Evolutionary conservation across 2,113 vertebrate genomes (phyloP), one percentile per base, ranked within the genome.

Genomic region (Andinoacara biseriatus): DNA sequence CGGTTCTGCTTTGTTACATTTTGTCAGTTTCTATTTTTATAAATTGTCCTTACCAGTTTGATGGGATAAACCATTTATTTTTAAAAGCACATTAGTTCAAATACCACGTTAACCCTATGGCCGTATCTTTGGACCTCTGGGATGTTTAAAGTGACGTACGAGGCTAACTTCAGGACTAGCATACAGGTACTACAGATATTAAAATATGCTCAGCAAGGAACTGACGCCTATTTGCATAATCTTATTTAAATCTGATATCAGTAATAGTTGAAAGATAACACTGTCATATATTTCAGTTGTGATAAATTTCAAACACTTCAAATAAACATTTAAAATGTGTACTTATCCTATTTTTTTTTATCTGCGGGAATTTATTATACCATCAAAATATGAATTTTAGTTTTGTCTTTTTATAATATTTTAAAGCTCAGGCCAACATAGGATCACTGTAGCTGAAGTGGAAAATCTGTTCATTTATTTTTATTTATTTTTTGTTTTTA

Each of bases 181-280:
- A 35, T 24, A 46, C 81, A 88, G 91, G 86, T 91, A 90, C 72
- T 63, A 18, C 20, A n/a, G 2, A 2, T 33, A 14, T 49, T 29
- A 29, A 22, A 58, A 69, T 62, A 18, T 11, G 9, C 8, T n/a
- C 15, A 59, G 4, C 13, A 2, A 29, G 35, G 7, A 8, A 5
- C 33, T 22, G 20, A 33, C n/a, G 40, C 29, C 1, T 52, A 26
- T 60, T 52, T 76, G 2, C 5, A 24, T 14, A 26, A 31, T 22
- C n/a, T n/a, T 35, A 46, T 22, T 69, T 72, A 49, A 49, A 46
- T 29, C 15, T 49, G 40, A 49, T 49, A 49, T 29, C 18, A 3
- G 63, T 69, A 69, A 49, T 43, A 20, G 9, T 69, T 69, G 26
- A 9, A 69, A 69, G 63, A 49, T 49, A 69, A 69, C 40, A 67